Evolutionary conservation across 2,113 vertebrate genomes (phyloP), one percentile per base, ranked within the genome.

Genomic region (Corythoichthys haematopterus): DNA sequence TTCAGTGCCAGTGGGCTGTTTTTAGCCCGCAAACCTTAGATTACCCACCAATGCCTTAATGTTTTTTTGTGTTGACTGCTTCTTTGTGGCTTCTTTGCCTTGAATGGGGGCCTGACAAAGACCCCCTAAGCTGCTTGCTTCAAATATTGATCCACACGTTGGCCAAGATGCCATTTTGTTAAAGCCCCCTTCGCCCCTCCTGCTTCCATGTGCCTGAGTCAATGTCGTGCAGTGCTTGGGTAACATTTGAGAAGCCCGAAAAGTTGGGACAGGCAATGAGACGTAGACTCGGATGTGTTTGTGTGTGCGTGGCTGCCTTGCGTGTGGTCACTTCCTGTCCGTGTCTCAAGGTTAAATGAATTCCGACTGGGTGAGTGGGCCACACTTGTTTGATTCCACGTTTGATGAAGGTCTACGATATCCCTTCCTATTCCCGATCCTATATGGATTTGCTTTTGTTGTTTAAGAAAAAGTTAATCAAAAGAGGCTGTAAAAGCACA

Each of bases 121-220:
- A 79, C 84, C 76, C 82, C 48, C 74, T 79, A 81, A 74, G 87
- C 76, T 81, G 76, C 77, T 69, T 65, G 73, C 76, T 75, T 87
- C 78, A 84, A 80, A 82, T 90, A 88, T 88, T 87, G 85, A 88
- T 88, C 84, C 83, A 83, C 70, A 71, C 85, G 71, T 73, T 78
- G 84, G 48, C 81, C 74, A 85, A 82, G 87, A 89, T 88, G 84
- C 85, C 86, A 88, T 90, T 88, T 89, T 89, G 85, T 84, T 81
- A 78, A 74, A 82, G 76, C 67, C 56, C 67, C 70, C 28, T 12
- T 20, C 58, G 8, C 9, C 57, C 14, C 20, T 28, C 40, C 40
- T 1, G 46, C 43, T 46, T 62, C 72, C 56, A 66, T 83, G 69
- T 73, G 79, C 69, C 70, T 55, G 20, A 16, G 70, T 69, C 75